Conservation (phyloP, 1,140 invertebrate species). For the Chlorops oryzae region DNA sequence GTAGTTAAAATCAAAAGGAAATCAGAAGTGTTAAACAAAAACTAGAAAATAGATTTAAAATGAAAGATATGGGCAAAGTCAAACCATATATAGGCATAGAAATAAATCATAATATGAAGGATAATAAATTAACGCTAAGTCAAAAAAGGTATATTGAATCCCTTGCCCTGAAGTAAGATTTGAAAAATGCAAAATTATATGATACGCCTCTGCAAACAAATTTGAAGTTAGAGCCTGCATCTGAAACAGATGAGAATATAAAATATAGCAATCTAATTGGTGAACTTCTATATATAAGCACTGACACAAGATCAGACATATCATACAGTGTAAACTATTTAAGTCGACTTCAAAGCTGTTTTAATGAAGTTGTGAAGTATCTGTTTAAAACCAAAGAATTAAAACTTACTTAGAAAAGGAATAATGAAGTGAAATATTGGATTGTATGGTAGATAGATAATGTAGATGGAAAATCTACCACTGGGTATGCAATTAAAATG, state of each 20-base stretch:
- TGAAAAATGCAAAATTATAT: neutral
- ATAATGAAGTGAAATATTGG: neutral
- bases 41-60: too few species aligned
- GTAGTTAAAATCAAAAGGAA: neutral
- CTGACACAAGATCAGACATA: neutral
- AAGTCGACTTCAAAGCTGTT: too few species aligned
- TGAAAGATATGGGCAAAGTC: neutral
- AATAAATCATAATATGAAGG: neutral
- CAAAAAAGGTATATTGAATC: neutral
- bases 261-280: too few species aligned
- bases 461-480: neutral
- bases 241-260: neutral
- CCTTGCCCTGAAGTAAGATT: too few species aligned
- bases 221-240: too few species aligned
- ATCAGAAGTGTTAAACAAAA: neutral
- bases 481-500: neutral
- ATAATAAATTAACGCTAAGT: neutral
- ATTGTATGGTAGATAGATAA: neutral
- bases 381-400: too few species aligned
- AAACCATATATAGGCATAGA: neutral
- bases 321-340: too few species aligned
- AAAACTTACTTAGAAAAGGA: neutral
- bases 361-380: too few species aligned
- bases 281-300: neutral
- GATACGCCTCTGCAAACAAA: neutral